Base-by-base conservation (phyloP, 2,888 invertebrate genomes). In the Dascillus cervinus region DNA sequence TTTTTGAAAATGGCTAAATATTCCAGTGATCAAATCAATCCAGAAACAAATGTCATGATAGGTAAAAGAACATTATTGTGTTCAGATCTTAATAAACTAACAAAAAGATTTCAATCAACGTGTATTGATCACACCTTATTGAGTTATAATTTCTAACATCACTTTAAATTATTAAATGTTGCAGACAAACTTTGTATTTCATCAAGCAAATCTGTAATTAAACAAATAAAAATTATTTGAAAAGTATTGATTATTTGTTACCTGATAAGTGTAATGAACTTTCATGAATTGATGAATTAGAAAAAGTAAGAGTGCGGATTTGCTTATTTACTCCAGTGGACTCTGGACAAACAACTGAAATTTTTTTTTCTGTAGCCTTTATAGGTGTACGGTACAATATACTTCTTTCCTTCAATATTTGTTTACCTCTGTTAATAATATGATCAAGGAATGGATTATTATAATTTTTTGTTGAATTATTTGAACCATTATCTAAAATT, bases 361-460 rank as follows among this genome's bases (percentile, higher is more conserved):
- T n/a, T n/a, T n/a, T n/a, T n/a, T n/a, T n/a, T n/a, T n/a, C n/a
- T n/a, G n/a, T n/a, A n/a, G n/a, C n/a, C 40, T 51, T 45, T 14
- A 31, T 29, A 8, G 55, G 52, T 6, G 49, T 56, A 28, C 41
- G 47, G 39, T 58, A 56, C 19, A 60, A 43, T 17, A 61, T 49
- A 37, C 62, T 63, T 12, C 60, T 42, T 24, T 62, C 55, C 44
- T 57, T 53, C 12, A 60, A 34, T 28, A 62, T 52, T 36, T 57
- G 43, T 39, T 53, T 49, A 8, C 59, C 57, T 40, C 48, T 49
- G 11, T 41, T 43, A 11, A 53, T 46, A 8, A 60, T 51, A 12
- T 54, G 49, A 13, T 17, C 8, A 17, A 17, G 4, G 5, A 17
- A 17, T 17, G 17, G 17, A 8, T 17, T 17, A n/a, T n/a, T n/a